Conservation (phyloP, 2,113 vertebrate species). For the Bos indicus region DNA sequence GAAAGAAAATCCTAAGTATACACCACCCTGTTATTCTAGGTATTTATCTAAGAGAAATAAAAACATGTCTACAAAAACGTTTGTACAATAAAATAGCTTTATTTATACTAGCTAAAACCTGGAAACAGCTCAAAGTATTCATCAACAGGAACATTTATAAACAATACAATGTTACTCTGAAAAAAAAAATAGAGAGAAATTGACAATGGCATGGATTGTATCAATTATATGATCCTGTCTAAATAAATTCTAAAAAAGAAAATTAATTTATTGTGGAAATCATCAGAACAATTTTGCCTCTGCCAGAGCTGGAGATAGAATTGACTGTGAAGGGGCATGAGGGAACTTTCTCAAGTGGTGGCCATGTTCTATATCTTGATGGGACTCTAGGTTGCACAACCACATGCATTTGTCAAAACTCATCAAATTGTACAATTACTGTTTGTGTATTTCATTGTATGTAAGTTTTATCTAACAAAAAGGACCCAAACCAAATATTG, state of each 20-base stretch:
- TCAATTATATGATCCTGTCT: not conserved
- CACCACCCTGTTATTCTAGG: not conserved
- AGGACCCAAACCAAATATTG: not conserved
- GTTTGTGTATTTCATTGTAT: not conserved
- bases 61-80: not conserved
- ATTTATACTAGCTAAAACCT: not conserved
- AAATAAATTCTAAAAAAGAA: not conserved
- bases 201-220: not conserved
- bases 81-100: not conserved
- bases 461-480: not conserved
- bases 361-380: not conserved
- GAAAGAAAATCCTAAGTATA: not conserved
- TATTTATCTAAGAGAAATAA: conserved; percentile 22
- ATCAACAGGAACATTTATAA: not conserved
- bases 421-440: not conserved
- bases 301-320: not conserved
- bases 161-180: not conserved
- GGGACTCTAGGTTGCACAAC: not conserved
- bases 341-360: not conserved
- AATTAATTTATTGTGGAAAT: not conserved
- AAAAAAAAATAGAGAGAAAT: not conserved
- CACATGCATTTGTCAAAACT: not conserved
- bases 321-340: not conserved
- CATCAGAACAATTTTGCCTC: not conserved
- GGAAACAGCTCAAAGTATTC: not conserved